Conservation (phyloP, 37 sponge, comb jelly and placozoan genomes). For the Geodia barretti region DNA sequence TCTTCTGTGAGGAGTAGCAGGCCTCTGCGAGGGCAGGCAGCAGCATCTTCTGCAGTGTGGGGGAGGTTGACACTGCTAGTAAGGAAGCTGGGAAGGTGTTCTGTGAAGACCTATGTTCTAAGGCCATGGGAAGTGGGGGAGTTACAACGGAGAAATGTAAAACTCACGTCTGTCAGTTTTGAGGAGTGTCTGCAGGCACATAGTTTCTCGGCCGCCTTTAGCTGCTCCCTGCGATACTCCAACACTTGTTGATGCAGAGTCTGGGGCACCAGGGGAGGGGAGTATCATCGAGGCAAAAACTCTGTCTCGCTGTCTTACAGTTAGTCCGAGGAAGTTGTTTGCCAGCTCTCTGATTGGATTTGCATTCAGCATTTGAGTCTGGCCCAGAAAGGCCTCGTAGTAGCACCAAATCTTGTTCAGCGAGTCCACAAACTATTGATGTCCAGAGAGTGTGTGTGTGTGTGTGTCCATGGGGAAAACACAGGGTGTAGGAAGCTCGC, state of each 20-base stretch:
- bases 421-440: slow-evolving; percentile 61
- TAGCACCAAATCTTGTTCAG: slow-evolving; percentile 55
- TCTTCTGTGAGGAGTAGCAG: slow-evolving; percentile 58
- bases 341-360: slow-evolving; percentile 54
- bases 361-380: slow-evolving; percentile 50
- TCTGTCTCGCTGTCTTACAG: slow-evolving; percentile 38
- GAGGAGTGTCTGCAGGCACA: slow-evolving; percentile 57
- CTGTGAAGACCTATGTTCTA: too few relatives aligned
- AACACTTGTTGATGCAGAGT: slow-evolving; percentile 48
- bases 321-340: slow-evolving; percentile 34
- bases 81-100: slow-evolving; percentile 9
- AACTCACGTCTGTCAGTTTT: slow-evolving; percentile 57
- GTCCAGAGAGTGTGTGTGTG: too few relatives aligned
- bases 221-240: slow-evolving; percentile 40
- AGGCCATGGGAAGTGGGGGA: neutral
- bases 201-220: slow-evolving; percentile 51
- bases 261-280: too few relatives aligned
- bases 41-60: slow-evolving; percentile 10
- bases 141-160: neutral
- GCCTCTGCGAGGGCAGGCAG: slow-evolving; percentile 42
- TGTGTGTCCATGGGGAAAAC: too few relatives aligned
- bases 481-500: too few relatives aligned
- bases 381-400: slow-evolving; percentile 60
- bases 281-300: too few relatives aligned
- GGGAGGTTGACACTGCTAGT: neutral